Conservation (phyloP, 2,797 vertebrate species). For the Acanthopagrus latus region DNA sequence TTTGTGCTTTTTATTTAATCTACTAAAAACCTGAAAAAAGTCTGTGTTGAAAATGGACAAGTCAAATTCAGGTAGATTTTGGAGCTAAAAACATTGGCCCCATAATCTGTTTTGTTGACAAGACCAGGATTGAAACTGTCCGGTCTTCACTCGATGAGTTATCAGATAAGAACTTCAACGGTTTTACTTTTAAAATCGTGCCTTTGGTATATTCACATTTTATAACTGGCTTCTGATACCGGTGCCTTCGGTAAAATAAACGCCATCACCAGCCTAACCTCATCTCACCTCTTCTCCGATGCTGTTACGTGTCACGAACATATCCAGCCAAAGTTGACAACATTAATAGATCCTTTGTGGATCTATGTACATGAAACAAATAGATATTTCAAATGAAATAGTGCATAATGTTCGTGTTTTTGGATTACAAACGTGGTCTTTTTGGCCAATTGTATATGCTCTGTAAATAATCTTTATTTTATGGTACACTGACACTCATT, state of each 20-base stretch:
- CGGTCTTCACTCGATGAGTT: neutral
- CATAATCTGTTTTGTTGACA: neutral
- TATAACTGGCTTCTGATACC: conserved; percentile 24
- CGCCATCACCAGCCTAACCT: conserved; percentile 25
- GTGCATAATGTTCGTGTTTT: conserved; percentile 86
- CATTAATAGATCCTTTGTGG: conserved; percentile 85
- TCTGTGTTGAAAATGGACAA: neutral
- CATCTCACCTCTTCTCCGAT: conserved; percentile 23
- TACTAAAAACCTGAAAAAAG: neutral
- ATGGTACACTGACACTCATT: conserved; percentile 78
- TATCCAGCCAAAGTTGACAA: conserved; percentile 83
- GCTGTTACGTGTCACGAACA: conserved; percentile 55
- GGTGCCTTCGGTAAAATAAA: conserved; percentile 49
- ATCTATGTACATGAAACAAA: conserved; percentile 80
- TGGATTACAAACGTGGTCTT: conserved; percentile 82
- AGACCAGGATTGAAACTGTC: neutral
- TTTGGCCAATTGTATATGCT: conserved; percentile 88
- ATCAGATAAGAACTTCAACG: neutral
- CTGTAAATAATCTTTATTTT: conserved; percentile 88
- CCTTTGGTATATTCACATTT: conserved; percentile 36
- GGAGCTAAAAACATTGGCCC: neutral
- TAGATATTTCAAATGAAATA: conserved; percentile 88
- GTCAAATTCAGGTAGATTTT: neutral
- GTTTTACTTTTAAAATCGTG: conserved; percentile 34
- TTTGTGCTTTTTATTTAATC: neutral